Evolutionary conservation across 2,888 invertebrate species (phyloP), one percentile per base, ranked within the genome.

Genomic region (Thymelicus lineola): DNA sequence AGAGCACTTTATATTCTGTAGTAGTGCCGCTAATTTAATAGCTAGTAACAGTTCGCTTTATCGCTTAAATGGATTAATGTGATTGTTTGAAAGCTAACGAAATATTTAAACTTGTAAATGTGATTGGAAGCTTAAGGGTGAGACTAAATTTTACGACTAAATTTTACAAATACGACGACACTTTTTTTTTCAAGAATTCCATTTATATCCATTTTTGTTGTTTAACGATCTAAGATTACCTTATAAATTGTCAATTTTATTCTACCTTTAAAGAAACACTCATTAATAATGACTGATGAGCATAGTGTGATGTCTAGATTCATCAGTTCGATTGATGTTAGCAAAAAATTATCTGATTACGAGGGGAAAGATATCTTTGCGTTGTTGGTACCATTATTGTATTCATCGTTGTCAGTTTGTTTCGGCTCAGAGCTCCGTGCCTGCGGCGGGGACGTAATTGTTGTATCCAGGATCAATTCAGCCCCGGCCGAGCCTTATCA

Each of bases 401-500:
- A n/a, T 46, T 46, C 46, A n/a, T 46, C 46, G 46, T n/a, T 46
- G 6, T 46, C n/a, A 46, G 5, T 46, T 14, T 12, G 46, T 14
- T 45, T 45, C 45, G 45, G 45, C 6, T 45, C 14, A 14, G n/a
- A n/a, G 10, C n/a, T 46, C n/a, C n/a, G n/a, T 46, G 4, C 46
- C 3, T 46, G 46, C 46, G 48, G 48, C 15, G 17, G 2, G 2
- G 0, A 9, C 48, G 15, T 50, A 17, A n/a, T 0, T 12, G 1
- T 50, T 15, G 15, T 9, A 6, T 50, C 15, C 14, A 7, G 48
- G 15, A 50, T 50, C 48, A 15, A 17, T 17, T 9, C 1, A 7
- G 17, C 50, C 38, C 50, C 5, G 50, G 12, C 38, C 15, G 17
- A 28, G 36, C 17, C 36, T 63, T 63, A 63, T 63, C 50, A 63